Conservation (phyloP, 2,113 vertebrate species). For the Chrysemys picta region DNA sequence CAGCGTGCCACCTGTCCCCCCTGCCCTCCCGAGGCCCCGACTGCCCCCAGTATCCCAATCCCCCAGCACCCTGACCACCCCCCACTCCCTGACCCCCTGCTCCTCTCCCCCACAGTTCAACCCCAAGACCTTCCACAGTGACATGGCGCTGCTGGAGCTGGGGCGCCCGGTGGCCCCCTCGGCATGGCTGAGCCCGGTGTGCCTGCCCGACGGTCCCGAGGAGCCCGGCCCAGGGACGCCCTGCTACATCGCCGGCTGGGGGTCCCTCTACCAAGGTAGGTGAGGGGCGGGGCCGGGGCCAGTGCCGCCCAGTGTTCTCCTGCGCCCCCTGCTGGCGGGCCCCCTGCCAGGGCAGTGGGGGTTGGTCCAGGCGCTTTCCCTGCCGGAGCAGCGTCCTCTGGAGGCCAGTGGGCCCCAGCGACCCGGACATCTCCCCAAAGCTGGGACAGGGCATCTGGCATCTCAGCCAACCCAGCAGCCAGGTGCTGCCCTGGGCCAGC, state of each 20-base stretch:
- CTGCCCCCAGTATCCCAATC: neutral
- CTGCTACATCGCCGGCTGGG: slow-evolving; percentile 94
- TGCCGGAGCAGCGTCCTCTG: neutral
- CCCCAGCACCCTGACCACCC: neutral
- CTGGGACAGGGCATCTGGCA: neutral
- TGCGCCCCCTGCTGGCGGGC: neutral
- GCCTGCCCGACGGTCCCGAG: slow-evolving; percentile 81
- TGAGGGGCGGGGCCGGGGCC: neutral
- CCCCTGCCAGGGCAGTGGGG: too few relatives aligned
- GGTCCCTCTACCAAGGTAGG: slow-evolving; percentile 92
- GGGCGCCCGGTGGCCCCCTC: slow-evolving; percentile 79
- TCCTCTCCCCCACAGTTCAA: slow-evolving; percentile 85
- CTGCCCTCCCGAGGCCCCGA: neutral
- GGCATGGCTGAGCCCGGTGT: slow-evolving; percentile 83
- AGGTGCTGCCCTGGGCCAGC: too few relatives aligned
- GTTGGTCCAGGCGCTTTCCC: neutral
- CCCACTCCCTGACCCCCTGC: neutral
- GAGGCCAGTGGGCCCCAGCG: neutral
- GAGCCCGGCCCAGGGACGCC: slow-evolving; percentile 86
- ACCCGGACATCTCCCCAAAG: neutral
- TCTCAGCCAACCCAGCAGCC: neutral
- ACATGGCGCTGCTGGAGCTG: slow-evolving; percentile 92
- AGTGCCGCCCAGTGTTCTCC: accelerated
- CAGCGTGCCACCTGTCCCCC: neutral
- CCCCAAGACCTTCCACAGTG: slow-evolving; percentile 92